phyloP scores from a whole-genome alignment of 1,140 invertebrate genomes.

The Lepidostoma basale region DNA sequence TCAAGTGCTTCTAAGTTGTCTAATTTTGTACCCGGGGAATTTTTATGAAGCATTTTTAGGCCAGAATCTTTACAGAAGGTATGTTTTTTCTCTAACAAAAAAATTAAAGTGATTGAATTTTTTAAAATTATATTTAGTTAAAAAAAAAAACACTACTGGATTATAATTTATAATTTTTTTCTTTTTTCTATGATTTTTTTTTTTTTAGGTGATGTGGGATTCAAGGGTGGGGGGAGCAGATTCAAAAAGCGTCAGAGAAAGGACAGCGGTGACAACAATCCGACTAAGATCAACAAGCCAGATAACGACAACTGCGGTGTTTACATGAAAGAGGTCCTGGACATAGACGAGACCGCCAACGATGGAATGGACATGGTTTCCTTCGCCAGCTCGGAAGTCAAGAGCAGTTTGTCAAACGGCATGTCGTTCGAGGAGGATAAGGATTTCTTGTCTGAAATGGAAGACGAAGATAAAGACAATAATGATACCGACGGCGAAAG shows the following conservation, averaged over 20 bases:
- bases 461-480: conserved; percentile 58
- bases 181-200: too few species aligned
- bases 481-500: conserved; percentile 56
- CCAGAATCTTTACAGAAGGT: too few species aligned
- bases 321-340: conserved; percentile 49
- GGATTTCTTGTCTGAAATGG: conserved; percentile 59
- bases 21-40: too few species aligned
- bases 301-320: conserved; percentile 47
- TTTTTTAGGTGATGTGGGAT: conserved; percentile 13
- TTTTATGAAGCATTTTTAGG: too few species aligned
- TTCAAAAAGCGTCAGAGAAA: conserved; percentile 61
- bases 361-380: conserved; percentile 59
- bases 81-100: too few species aligned
- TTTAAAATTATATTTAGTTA: too few species aligned
- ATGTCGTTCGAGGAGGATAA: conserved; percentile 49
- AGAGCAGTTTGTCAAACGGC: conserved; percentile 19
- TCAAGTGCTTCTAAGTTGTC: too few species aligned
- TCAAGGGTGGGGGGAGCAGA: conserved; percentile 39
- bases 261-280: conserved; percentile 61
- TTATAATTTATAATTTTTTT: too few species aligned
- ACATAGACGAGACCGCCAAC: conserved; percentile 59
- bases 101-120: too few species aligned
- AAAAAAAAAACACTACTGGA: too few species aligned
- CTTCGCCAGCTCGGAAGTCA: conserved; percentile 51
- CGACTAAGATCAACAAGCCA: conserved; percentile 54